These are phyloP conservation scores for Spialia ferax DNA, from an alignment of 2,888 invertebrate species.

Conservation along the genomic window DNA sequence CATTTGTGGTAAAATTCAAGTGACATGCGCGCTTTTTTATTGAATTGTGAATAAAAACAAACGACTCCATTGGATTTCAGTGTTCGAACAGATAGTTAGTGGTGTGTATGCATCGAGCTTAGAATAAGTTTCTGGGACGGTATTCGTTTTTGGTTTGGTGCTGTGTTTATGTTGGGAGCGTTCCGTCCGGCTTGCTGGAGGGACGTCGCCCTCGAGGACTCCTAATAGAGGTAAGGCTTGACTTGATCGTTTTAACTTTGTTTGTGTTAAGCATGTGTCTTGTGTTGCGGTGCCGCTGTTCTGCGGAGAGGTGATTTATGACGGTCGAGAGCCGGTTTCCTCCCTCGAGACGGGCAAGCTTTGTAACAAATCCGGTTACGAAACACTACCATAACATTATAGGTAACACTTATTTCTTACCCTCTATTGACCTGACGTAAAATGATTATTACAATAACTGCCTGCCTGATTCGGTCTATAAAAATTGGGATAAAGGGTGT, in stretches of 20 bases:
- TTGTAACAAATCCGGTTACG: slow-evolving; percentile 61
- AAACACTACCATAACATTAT: slow-evolving; percentile 41
- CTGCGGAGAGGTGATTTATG: slow-evolving; percentile 50
- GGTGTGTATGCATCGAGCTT: slow-evolving; percentile 63
- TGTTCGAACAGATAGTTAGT: slow-evolving; percentile 71
- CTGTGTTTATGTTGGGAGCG: slow-evolving; percentile 84
- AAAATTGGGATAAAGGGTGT: too few relatives aligned
- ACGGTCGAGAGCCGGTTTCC: slow-evolving; percentile 61
- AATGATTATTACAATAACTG: neutral
- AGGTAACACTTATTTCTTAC: slow-evolving; percentile 14
- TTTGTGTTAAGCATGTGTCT: slow-evolving; percentile 44
- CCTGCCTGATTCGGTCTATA: neutral
- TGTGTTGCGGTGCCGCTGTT: slow-evolving; percentile 42
- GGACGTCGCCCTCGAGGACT: slow-evolving; percentile 82
- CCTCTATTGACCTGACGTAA: slow-evolving; percentile 2
- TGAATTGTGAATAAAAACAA: slow-evolving; percentile 79
- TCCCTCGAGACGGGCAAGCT: slow-evolving; percentile 53
- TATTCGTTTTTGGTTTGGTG: slow-evolving; percentile 76
- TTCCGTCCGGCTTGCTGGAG: slow-evolving; percentile 71
- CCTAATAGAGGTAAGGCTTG: slow-evolving; percentile 72
- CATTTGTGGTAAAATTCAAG: slow-evolving; percentile 58
- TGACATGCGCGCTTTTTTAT: slow-evolving; percentile 75
- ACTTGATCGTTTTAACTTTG: slow-evolving; percentile 59
- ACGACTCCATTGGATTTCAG: slow-evolving; percentile 77
- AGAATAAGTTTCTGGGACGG: slow-evolving; percentile 55